These are phyloP conservation scores for Papilio aristodemus DNA, from an alignment of 1,140 invertebrate species.

Conservation along the genomic window DNA sequence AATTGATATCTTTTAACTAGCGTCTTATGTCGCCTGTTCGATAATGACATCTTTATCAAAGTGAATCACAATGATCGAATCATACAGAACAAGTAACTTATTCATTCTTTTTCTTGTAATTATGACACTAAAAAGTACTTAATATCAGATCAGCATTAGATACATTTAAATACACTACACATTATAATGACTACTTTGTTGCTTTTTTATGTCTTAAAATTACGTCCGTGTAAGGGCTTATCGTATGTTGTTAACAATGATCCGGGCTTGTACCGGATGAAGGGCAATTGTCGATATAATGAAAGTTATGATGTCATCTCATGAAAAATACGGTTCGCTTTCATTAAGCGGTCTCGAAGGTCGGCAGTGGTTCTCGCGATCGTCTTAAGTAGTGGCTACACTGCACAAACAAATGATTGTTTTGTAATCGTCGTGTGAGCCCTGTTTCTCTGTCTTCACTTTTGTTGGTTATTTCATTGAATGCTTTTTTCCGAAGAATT, in stretches of 20 bases:
- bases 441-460: not conserved
- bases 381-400: not conserved
- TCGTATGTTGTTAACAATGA: not conserved
- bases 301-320: constrained; percentile 26
- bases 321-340: constrained; percentile 16
- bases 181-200: not conserved
- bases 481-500: not conserved
- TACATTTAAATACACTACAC: too few species aligned
- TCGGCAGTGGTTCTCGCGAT: not conserved
- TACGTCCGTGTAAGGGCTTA: not conserved
- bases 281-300: constrained; percentile 21
- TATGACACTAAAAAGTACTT: too few species aligned
- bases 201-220: not conserved
- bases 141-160: too few species aligned
- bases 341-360: constrained; percentile 25
- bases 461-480: not conserved
- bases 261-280: not conserved
- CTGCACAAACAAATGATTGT: not conserved
- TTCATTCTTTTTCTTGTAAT: too few species aligned
- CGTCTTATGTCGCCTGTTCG: not conserved
- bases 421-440: constrained; percentile 2
- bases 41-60: too few species aligned
- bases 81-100: too few species aligned
- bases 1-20: not conserved
- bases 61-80: too few species aligned